phyloP scores from a whole-genome alignment of 2,888 invertebrate species.

The Mantis religiosa region DNA sequence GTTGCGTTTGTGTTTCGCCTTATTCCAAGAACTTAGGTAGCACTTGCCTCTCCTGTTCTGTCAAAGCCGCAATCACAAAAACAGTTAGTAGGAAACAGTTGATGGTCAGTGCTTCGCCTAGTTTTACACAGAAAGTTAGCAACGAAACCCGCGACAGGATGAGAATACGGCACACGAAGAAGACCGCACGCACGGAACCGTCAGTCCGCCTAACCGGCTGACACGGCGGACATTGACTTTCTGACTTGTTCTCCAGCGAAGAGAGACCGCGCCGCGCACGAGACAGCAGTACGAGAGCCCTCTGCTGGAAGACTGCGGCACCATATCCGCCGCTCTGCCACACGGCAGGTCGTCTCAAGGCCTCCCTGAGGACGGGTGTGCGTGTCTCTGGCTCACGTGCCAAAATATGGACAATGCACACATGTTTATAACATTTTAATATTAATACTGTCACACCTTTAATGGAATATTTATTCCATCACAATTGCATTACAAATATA shows the following conservation, averaged over 20 bases:
- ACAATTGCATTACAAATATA: too few relatives aligned
- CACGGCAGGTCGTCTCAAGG: not conserved
- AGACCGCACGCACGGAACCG: not conserved
- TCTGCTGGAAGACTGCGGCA: not conserved
- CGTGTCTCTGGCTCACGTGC: too few relatives aligned
- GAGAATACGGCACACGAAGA: not conserved
- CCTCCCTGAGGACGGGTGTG: not conserved
- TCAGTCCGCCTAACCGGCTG: not conserved
- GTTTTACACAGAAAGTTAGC: not conserved
- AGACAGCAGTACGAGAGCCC: not conserved
- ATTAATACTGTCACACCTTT: too few relatives aligned
- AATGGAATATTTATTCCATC: too few relatives aligned
- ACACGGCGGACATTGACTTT: constrained; percentile 8
- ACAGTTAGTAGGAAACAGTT: not conserved
- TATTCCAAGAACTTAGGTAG: not conserved
- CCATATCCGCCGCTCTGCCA: not conserved
- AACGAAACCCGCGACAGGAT: not conserved
- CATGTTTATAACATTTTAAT: too few relatives aligned
- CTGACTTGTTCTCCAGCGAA: not conserved
- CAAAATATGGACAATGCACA: too few relatives aligned
- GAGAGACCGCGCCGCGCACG: not conserved
- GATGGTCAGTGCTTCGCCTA: not conserved
- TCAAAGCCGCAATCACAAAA: not conserved
- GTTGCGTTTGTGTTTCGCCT: not conserved
- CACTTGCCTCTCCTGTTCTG: not conserved